Percentiles rank a stretch among this genome's conserved stretches.
Conservation (phyloP, 2,888 invertebrate species). For the Idaea aversata region DNA sequence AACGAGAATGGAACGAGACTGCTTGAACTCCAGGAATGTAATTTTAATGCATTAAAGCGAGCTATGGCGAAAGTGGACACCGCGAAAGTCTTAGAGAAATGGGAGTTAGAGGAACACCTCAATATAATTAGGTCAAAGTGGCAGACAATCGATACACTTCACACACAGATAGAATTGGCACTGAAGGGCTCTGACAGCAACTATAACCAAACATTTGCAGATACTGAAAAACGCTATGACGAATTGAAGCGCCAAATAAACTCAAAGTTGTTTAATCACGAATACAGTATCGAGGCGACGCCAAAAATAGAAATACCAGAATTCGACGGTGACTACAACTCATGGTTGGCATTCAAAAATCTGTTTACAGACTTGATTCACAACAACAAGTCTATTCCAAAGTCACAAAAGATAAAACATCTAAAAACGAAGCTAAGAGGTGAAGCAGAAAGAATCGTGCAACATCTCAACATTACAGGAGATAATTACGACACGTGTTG, state of each 20-base stretch:
- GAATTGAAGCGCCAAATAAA: too few relatives aligned
- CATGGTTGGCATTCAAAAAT: slow-evolving; percentile 14
- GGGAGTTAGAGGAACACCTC: slow-evolving; percentile 19
- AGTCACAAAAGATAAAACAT: slow-evolving; percentile 17
- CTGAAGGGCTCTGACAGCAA: slow-evolving; percentile 11
- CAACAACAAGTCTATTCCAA: slow-evolving; percentile 19
- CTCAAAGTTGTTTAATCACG: too few relatives aligned
- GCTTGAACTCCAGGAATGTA: slow-evolving; percentile 10
- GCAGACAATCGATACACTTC: slow-evolving; percentile 16
- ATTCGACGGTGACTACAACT: slow-evolving; percentile 9
- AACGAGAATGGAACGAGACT: too few relatives aligned
- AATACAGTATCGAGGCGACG: slow-evolving; percentile 11
- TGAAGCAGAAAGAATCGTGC: neutral
- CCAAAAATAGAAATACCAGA: slow-evolving; percentile 10
- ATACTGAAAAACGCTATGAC: too few relatives aligned
- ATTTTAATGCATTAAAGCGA: slow-evolving; percentile 18
- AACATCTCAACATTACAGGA: slow-evolving; percentile 7
- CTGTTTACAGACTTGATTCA: slow-evolving; percentile 23
- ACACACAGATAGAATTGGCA: slow-evolving; percentile 17
- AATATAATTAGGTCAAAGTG: slow-evolving; percentile 15
- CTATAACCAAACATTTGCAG: slow-evolving; percentile 6
- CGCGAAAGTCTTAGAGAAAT: slow-evolving; percentile 7
- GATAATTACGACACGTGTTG: slow-evolving; percentile 2
- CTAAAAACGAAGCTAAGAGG: slow-evolving; percentile 26
- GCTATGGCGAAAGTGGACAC: slow-evolving; percentile 16